Conservation (phyloP, 2,797 vertebrate genomes). For the Anguilla anguilla region DNA sequence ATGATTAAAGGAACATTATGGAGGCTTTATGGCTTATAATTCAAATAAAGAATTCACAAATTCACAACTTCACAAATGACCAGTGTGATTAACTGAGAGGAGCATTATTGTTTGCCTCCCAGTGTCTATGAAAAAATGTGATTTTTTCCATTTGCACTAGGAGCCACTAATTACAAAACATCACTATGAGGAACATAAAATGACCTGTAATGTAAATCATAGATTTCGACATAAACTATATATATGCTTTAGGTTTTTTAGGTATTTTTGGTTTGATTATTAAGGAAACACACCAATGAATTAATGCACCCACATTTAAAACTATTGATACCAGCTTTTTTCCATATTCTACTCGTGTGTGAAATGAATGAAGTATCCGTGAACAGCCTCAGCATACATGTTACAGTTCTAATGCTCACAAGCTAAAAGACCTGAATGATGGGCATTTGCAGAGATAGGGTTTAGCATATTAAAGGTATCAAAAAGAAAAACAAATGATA, state of each 20-base stretch:
- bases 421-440: constrained; percentile 47
- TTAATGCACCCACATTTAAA: neutral
- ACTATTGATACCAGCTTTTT: constrained; percentile 1
- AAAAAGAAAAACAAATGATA: constrained; percentile 58
- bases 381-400: neutral
- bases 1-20: too few species aligned
- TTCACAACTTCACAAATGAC: neutral
- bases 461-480: constrained; percentile 59
- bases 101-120: constrained; percentile 58
- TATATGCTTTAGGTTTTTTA: too few species aligned
- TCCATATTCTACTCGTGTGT: neutral
- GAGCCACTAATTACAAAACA: constrained; percentile 58
- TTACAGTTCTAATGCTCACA: constrained; percentile 5
- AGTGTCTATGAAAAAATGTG: constrained; percentile 49
- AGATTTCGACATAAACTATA: too few species aligned
- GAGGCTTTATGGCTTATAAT: too few species aligned
- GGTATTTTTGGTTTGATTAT: too few species aligned
- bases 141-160: constrained; percentile 48
- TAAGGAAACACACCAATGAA: neutral
- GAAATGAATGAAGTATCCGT: neutral
- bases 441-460: constrained; percentile 57
- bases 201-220: too few species aligned
- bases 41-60: neutral
- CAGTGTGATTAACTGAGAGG: constrained; percentile 32
- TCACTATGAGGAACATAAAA: constrained; percentile 57